Conservation (phyloP, 2,888 invertebrate species). For the Volucella bombylans region DNA sequence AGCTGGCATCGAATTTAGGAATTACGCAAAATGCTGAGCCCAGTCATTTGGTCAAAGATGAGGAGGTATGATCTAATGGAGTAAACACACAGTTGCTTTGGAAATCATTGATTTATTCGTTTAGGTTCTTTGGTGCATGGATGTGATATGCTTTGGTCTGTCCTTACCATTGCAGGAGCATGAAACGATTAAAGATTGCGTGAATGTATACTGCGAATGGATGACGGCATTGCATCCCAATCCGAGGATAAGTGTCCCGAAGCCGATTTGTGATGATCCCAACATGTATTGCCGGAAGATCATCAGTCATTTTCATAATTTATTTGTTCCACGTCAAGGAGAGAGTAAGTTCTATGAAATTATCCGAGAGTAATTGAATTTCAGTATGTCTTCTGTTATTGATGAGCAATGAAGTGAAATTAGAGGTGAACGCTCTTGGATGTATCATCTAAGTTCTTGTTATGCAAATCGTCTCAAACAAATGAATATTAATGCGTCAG, state of each 20-base stretch:
- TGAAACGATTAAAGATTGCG: slow-evolving; percentile 97
- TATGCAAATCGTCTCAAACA: slow-evolving; percentile 44
- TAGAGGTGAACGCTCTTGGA: neutral
- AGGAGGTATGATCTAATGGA: slow-evolving; percentile 85
- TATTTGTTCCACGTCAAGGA: slow-evolving; percentile 95
- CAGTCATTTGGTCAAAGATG: slow-evolving; percentile 91
- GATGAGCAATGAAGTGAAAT: neutral
- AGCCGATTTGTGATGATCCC: slow-evolving; percentile 93
- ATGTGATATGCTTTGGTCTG: slow-evolving; percentile 94
- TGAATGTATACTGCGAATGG: slow-evolving; percentile 98
- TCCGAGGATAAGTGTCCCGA: slow-evolving; percentile 93
- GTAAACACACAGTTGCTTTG: neutral
- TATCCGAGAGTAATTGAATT: no score
- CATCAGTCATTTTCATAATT: slow-evolving; percentile 94
- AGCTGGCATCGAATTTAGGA: slow-evolving; percentile 85
- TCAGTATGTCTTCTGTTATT: no score
- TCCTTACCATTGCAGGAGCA: slow-evolving; percentile 95
- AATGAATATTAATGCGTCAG: no score
- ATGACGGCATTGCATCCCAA: slow-evolving; percentile 92
- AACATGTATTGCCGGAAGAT: slow-evolving; percentile 95
- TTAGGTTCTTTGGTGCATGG: slow-evolving; percentile 93
- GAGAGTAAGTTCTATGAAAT: slow-evolving; percentile 88
- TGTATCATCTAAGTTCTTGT: neutral
- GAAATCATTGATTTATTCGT: neutral
- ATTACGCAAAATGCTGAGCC: slow-evolving; percentile 92